A percentile compares a stretch with the other conserved stretches of the same genome.
Conservation (phyloP, 2,797 vertebrate species). For the Holocentrus rufus region DNA sequence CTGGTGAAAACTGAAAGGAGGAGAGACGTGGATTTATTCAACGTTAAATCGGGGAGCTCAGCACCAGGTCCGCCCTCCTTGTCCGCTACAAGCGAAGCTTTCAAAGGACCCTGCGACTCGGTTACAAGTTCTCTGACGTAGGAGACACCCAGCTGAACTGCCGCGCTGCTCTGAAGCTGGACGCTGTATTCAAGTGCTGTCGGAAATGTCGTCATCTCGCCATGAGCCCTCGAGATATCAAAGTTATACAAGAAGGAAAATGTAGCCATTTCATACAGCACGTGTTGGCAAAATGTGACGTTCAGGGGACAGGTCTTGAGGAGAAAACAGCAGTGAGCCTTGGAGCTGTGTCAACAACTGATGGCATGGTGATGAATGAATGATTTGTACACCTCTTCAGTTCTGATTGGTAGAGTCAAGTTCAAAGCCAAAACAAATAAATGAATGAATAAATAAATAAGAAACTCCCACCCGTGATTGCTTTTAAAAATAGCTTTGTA, state of each 20-base stretch:
- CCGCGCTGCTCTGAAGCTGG: too few species aligned
- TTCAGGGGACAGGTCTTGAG: too few species aligned
- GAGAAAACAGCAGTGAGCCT: not conserved
- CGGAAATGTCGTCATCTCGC: not conserved
- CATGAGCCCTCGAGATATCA: too few species aligned
- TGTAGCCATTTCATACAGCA: too few species aligned
- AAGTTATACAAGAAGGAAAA: not conserved
- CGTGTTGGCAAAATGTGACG: too few species aligned
- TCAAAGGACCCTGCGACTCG: not conserved
- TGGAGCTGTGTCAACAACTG: not conserved
- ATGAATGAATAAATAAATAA: too few species aligned
- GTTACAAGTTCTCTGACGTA: conserved; percentile 12
- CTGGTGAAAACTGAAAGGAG: not conserved
- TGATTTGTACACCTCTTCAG: too few species aligned
- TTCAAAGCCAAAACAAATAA: too few species aligned
- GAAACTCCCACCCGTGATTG: too few species aligned
- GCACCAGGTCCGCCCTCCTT: not conserved
- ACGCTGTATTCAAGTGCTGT: conserved; percentile 51
- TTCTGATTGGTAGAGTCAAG: too few species aligned
- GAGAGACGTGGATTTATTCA: not conserved
- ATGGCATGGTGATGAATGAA: not conserved
- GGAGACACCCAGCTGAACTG: too few species aligned
- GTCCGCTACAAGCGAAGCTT: not conserved
- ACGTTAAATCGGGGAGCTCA: not conserved
- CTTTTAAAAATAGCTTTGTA: too few species aligned